Evolutionary conservation across 2,888 invertebrate genomes (phyloP).

Genomic region (Rhorus exstirpatorius): DNA sequence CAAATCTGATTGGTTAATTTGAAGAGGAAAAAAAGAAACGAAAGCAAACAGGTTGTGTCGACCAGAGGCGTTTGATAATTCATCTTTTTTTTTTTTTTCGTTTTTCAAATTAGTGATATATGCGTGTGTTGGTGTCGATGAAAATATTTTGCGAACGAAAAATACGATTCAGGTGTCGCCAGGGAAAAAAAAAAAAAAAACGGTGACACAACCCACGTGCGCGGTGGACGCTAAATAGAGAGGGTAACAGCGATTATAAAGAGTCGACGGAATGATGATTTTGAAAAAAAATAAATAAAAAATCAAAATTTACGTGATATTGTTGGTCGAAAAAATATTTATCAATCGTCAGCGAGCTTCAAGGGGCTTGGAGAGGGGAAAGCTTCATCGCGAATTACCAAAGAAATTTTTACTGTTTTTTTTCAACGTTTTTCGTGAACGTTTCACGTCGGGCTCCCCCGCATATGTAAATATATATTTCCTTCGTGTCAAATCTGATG

Average conservation of each 20-base stretch:
- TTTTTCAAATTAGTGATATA: slow-evolving; percentile 31
- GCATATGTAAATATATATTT: slow-evolving; percentile 29
- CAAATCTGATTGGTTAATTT: slow-evolving; percentile 48
- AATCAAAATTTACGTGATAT: slow-evolving; percentile 30
- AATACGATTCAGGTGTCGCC: slow-evolving; percentile 36
- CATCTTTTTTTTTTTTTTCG: slow-evolving; percentile 15
- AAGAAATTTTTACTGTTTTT: not conserved
- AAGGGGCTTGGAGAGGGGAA: slow-evolving; percentile 7
- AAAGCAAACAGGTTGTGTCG: slow-evolving; percentile 62
- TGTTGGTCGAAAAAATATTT: slow-evolving; percentile 41
- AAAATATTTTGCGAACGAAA: slow-evolving; percentile 46
- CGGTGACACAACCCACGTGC: slow-evolving; percentile 66
- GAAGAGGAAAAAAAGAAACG: slow-evolving; percentile 37
- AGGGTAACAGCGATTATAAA: slow-evolving; percentile 56
- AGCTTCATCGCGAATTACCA: slow-evolving; percentile 30
- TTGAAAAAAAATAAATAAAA: slow-evolving; percentile 42
- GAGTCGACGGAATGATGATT: slow-evolving; percentile 49
- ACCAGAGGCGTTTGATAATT: slow-evolving; percentile 49
- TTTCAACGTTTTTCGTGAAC: slow-evolving; percentile 19
- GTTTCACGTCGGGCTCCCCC: slow-evolving; percentile 9
- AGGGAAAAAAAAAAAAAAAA: no score
- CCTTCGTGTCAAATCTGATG: slow-evolving; percentile 34
- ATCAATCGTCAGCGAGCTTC: slow-evolving; percentile 62
- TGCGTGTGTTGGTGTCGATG: slow-evolving; percentile 57
- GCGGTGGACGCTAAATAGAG: slow-evolving; percentile 48